phyloP scores from a whole-genome alignment of 2,113 vertebrate genomes.

The Oryzias javanicus region DNA sequence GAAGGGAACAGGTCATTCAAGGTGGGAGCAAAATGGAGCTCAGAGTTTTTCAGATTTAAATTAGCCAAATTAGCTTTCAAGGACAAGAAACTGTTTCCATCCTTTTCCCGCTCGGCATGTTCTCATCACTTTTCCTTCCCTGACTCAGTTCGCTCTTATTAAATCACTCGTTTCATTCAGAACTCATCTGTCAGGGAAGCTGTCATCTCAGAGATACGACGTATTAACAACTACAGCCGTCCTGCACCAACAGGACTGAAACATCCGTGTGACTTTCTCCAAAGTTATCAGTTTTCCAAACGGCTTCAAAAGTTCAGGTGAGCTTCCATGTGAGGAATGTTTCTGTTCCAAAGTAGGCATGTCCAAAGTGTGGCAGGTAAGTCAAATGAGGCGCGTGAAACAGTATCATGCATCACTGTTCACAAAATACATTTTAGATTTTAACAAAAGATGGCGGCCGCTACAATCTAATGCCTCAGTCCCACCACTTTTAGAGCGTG shows the following conservation, averaged over 20 bases:
- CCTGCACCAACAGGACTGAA: constrained; percentile 2
- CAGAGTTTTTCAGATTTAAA: constrained; percentile 64
- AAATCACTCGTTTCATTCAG: constrained; percentile 41
- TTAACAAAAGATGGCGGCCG: too few species aligned
- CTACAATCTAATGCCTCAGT: too few species aligned
- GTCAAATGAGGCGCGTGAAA: too few species aligned
- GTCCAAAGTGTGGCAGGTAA: too few species aligned
- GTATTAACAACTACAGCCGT: constrained; percentile 18
- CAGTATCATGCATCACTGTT: too few species aligned
- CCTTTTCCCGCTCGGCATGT: constrained; percentile 40
- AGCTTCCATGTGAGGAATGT: too few species aligned
- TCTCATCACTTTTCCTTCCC: constrained; percentile 22
- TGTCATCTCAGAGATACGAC: constrained; percentile 13
- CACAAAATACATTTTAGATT: too few species aligned
- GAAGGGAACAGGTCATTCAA: constrained; percentile 48
- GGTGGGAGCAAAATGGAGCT: constrained; percentile 43
- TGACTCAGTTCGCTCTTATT: constrained; percentile 32
- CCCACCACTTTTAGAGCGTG: too few species aligned
- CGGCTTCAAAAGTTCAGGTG: too few species aligned
- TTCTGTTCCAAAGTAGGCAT: too few species aligned
- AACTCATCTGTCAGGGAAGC: constrained; percentile 21
- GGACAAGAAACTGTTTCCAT: constrained; percentile 68
- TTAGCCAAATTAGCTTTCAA: constrained; percentile 62
- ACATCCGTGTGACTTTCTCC: too few species aligned
- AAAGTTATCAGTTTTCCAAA: too few species aligned